phyloP scores from a whole-genome alignment of 2,888 invertebrate genomes.

The Himalopsyche kuldschensis region DNA sequence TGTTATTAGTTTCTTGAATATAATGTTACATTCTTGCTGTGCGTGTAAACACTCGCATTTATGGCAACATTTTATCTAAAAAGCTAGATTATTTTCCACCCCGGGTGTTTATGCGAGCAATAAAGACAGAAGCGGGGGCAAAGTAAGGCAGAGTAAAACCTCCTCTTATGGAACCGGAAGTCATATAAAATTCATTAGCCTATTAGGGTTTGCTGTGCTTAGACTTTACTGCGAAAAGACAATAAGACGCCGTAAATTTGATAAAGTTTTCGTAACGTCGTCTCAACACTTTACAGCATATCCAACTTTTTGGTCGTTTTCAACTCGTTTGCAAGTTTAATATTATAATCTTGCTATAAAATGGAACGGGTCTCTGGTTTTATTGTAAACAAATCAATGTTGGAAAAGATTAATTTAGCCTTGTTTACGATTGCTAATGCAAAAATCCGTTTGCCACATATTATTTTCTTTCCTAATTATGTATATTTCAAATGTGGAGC shows the following conservation, averaged over 20 bases:
- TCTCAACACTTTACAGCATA: constrained; percentile 19
- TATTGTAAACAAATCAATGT: neutral
- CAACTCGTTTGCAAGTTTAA: constrained; percentile 38
- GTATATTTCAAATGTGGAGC: too few species aligned
- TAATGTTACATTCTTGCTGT: neutral
- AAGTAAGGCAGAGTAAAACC: constrained; percentile 8
- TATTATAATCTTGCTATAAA: neutral
- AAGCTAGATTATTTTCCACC: neutral
- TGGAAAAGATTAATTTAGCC: neutral
- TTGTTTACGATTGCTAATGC: neutral
- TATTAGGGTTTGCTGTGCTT: constrained; percentile 31
- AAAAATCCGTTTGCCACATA: too few species aligned
- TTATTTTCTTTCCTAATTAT: too few species aligned
- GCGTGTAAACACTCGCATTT: neutral
- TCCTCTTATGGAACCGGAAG: constrained; percentile 30
- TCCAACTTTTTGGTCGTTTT: constrained; percentile 37
- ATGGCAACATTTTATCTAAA: neutral
- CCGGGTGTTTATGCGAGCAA: constrained; percentile 15
- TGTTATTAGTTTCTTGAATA: neutral
- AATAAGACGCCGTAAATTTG: constrained; percentile 38
- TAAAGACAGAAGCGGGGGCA: constrained; percentile 6
- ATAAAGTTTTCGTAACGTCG: constrained; percentile 38
- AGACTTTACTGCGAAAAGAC: constrained; percentile 22
- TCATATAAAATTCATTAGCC: constrained; percentile 38
- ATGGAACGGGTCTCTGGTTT: neutral